phyloP scores from a whole-genome alignment of 2,888 invertebrate species.

The Psylliodes chrysocephalus region DNA sequence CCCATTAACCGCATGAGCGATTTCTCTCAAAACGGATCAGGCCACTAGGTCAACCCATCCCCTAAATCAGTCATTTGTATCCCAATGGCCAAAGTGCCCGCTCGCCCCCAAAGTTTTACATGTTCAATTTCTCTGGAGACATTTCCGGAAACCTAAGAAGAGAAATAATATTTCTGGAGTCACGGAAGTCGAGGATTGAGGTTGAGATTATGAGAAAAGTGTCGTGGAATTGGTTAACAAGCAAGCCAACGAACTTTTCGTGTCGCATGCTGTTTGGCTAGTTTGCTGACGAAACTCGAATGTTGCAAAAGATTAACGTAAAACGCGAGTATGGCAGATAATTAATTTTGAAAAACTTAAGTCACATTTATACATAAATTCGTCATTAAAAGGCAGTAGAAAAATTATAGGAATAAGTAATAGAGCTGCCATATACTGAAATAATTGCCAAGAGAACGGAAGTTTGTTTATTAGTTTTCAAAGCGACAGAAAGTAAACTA shows the following conservation, averaged over 20 bases:
- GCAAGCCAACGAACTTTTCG: constrained; percentile 10
- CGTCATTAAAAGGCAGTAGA: no score
- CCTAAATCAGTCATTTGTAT: neutral
- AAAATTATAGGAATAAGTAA: no score
- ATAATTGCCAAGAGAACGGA: no score
- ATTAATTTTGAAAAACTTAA: neutral
- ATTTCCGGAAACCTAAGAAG: neutral
- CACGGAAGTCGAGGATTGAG: constrained; percentile 5
- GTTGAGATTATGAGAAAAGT: constrained; percentile 10
- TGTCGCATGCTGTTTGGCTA: neutral
- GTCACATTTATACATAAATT: no score
- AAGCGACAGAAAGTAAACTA: no score
- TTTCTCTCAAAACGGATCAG: neutral
- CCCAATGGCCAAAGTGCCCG: neutral
- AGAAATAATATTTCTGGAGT: constrained; percentile 2
- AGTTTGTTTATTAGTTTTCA: no score
- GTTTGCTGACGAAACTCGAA: neutral
- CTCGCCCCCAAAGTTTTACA: neutral
- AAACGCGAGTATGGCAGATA: neutral
- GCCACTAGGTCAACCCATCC: neutral
- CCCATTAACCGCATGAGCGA: no score
- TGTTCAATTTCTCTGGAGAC: constrained; percentile 7
- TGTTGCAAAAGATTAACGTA: neutral
- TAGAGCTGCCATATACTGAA: no score
- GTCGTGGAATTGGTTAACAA: constrained; percentile 9